These are phyloP conservation scores for Ateles fusciceps DNA, from an alignment of 2,797 vertebrate species.

Conservation along the genomic window DNA sequence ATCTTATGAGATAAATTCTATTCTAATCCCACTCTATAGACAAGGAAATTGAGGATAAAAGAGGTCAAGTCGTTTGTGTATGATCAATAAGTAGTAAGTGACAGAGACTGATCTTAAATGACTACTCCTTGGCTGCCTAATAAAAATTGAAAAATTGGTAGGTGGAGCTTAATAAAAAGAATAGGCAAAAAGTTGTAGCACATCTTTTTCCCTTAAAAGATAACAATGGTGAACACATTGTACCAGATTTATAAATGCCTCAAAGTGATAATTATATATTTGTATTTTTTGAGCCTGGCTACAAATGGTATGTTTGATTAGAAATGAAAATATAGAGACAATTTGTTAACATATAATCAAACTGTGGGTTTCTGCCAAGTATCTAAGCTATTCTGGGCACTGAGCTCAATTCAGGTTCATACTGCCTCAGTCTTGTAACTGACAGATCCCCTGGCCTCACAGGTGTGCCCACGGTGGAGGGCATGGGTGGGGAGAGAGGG, in stretches of 20 bases:
- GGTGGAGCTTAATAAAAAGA: not conserved
- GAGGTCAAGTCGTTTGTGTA: not conserved
- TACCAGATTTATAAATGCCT: not conserved
- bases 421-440: not conserved
- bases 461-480: not conserved
- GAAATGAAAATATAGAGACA: constrained; percentile 34
- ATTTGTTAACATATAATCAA: constrained; percentile 24
- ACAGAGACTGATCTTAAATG: not conserved
- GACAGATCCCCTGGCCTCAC: not conserved
- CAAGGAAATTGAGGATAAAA: not conserved
- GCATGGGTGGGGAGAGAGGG: not conserved
- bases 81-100: not conserved
- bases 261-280: constrained; percentile 14
- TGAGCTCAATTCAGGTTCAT: not conserved
- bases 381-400: constrained; percentile 14
- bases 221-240: not conserved
- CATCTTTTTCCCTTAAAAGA: not conserved
- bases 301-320: constrained; percentile 28
- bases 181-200: not conserved
- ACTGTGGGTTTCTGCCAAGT: constrained; percentile 24
- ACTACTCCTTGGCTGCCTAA: not conserved
- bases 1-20: constrained; percentile 10
- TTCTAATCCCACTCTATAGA: not conserved
- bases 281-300: constrained; percentile 1
- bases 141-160: not conserved